Evolutionary conservation across 2,888 invertebrate species (phyloP).

Genomic region (Nephrotoma appendiculata): DNA sequence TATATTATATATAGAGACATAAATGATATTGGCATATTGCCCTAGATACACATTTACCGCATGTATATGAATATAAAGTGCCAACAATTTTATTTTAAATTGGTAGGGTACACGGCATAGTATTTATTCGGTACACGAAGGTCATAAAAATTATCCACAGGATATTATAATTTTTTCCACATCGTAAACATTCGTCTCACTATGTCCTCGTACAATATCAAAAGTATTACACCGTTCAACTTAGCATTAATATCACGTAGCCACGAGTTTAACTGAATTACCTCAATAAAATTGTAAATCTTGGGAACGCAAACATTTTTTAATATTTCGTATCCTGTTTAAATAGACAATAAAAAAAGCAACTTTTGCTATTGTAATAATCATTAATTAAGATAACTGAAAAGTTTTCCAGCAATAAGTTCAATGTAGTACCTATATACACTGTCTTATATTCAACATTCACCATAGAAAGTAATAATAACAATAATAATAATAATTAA

Average conservation of each 20-base stretch:
- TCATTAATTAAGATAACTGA: not conserved
- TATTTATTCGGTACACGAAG: not conserved
- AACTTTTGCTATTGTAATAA: not conserved
- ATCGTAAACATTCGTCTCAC: not conserved
- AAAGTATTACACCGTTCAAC: not conserved
- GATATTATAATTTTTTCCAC: not conserved
- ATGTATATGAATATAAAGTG: not conserved
- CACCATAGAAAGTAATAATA: not conserved
- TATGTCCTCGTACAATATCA: not conserved
- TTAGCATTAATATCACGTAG: not conserved
- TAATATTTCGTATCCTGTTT: not conserved
- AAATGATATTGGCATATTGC: not conserved
- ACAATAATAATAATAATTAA: not conserved
- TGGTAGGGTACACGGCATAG: not conserved
- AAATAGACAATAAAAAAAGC: not conserved
- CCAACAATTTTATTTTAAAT: not conserved
- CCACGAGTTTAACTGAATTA: not conserved
- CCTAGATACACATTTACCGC: not conserved
- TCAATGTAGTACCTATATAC: not conserved
- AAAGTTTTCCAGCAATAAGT: not conserved
- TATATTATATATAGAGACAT: not conserved
- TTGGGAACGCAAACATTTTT: not conserved
- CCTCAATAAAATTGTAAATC: not conserved
- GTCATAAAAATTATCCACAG: not conserved
- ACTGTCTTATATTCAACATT: not conserved